Evolutionary conservation across 1,140 invertebrate species (phyloP), one percentile per base, ranked within the genome.

Genomic region (Lamellibrachia luymesi): DNA sequence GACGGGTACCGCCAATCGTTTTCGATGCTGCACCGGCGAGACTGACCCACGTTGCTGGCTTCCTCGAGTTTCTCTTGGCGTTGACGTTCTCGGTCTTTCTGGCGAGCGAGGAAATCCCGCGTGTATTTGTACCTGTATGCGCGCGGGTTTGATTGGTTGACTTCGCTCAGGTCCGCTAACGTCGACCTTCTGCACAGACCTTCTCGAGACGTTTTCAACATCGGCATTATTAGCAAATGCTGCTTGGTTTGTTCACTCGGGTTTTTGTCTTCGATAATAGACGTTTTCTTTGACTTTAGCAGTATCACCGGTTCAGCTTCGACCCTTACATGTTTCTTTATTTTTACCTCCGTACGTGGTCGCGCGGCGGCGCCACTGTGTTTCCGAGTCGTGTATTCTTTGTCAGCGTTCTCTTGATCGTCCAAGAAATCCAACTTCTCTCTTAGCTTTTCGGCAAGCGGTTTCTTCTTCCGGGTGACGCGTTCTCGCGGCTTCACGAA

Each of bases 401-500:
- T 80, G 13, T 80, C 64, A 80, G 64, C 0, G 8, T 80, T 17
- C 13, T 80, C 64, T 8, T 80, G 13, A 80, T 80, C 25, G 7
- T 80, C 64, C 25, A 22, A 80, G 8, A 38, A 38, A 38, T 80
- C 64, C 25, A 80, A 80, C 64, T 80, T 80, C 64, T 91, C 91
- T 49, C 25, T 91, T 51, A 91, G 10, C 91, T 91, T 91, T 51
- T 91, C 91, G 5, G 10, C 91, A 91, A 91, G 51, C 4, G 91
- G 91, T 51, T 91, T 91, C 91, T 91, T 91, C 91, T 50, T 50
- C 51, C 91, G 49, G 17, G 27, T 51, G 2, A 91, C 51, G 49
- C 91, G 49, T 91, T 38, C 27, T 92, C 51, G 49, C 6, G 92
- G 93, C 92, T 94, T 95, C 4, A 95, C 92, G 80, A 94, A 95